phyloP scores from a whole-genome alignment of 1,140 invertebrate species.

The Drosophila ficusphila region DNA sequence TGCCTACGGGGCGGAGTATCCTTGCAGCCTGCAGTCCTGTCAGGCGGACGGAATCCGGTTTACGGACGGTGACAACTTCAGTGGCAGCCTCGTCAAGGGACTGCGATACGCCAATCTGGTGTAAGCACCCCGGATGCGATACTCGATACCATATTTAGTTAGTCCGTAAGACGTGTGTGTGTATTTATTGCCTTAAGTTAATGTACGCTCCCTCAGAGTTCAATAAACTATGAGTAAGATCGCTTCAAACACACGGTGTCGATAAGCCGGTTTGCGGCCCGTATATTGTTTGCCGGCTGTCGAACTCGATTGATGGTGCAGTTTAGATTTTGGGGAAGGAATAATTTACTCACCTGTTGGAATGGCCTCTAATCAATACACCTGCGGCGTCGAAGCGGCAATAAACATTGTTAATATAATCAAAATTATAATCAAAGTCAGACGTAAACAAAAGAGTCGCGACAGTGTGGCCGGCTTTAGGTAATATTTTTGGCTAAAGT shows the following conservation, averaged over 20 bases:
- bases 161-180: constrained; percentile 37
- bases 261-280: constrained; percentile 51
- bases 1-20: constrained; percentile 76
- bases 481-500: background rate
- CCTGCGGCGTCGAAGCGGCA: background rate
- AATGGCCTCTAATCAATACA: constrained; percentile 2
- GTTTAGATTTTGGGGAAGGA: background rate
- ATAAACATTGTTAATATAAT: background rate
- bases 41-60: constrained; percentile 68
- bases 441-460: constrained; percentile 18
- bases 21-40: constrained; percentile 74
- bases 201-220: constrained; percentile 55
- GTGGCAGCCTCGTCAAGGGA: constrained; percentile 76
- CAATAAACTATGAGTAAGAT: constrained; percentile 60
- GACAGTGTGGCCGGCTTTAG: background rate
- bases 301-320: constrained; percentile 1
- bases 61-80: constrained; percentile 61
- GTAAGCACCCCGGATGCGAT: constrained; percentile 21
- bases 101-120: constrained; percentile 73
- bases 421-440: background rate
- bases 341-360: constrained; percentile 18
- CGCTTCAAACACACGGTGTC: constrained; percentile 18
- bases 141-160: constrained; percentile 4
- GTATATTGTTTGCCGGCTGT: constrained; percentile 15
- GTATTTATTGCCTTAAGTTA: constrained; percentile 75